Conservation (phyloP, 64 coral and sea anemone genomes). For the Pocillopora verrucosa region DNA sequence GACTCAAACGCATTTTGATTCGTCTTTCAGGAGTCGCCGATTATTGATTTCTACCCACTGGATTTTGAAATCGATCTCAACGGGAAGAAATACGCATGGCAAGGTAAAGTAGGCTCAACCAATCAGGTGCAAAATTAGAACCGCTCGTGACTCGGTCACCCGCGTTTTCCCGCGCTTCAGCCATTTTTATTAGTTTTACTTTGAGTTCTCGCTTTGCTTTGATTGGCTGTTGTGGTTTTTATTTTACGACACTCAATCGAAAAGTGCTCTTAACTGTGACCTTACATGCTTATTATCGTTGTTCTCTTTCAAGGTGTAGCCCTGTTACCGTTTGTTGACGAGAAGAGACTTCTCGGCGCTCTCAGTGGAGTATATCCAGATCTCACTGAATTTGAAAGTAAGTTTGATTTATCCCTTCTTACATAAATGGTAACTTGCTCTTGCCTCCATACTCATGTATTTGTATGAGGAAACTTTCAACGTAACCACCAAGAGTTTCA, state of each 20-base stretch:
- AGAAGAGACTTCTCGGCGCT: conserved; percentile 78
- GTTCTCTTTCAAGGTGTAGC: conserved; percentile 69
- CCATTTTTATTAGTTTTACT: no score
- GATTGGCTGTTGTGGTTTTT: not conserved
- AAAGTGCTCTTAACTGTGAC: not conserved
- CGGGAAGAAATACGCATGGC: conserved; percentile 99
- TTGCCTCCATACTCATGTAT: no score
- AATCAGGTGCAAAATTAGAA: not conserved
- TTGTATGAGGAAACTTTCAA: no score
- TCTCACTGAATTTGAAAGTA: conserved; percentile 76
- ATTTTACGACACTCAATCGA: not conserved
- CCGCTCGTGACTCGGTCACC: no score
- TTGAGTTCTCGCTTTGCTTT: not conserved
- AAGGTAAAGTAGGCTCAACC: conserved; percentile 57
- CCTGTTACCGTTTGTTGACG: conserved; percentile 94
- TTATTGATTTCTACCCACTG: conserved; percentile 97
- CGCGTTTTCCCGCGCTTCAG: no score
- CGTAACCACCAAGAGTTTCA: no score
- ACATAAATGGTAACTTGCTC: no score
- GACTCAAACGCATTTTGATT: not conserved
- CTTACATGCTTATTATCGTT: not conserved
- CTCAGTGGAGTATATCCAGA: conserved; percentile 82
- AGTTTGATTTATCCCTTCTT: not conserved
- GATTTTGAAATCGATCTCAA: conserved; percentile 98
- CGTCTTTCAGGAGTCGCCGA: conserved; percentile 84